Percentiles rank a stretch among this genome's conserved stretches.
phyloP scores from a whole-genome alignment of 2,888 invertebrate genomes.

The Acrobasis consociella region DNA sequence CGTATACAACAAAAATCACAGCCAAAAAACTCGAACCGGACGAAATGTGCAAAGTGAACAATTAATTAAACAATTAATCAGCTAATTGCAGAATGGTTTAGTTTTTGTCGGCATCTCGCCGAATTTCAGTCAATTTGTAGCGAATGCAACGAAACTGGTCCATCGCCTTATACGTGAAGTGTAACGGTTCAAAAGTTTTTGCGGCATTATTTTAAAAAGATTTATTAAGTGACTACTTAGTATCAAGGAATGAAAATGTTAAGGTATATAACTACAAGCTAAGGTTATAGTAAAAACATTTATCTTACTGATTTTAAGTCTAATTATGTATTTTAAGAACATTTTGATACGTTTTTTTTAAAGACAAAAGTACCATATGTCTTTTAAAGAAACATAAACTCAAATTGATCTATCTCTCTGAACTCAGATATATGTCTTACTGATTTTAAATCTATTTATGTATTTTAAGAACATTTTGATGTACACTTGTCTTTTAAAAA shows the following conservation, averaged over 20 bases:
- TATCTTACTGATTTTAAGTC: too few relatives aligned
- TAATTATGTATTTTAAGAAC: too few relatives aligned
- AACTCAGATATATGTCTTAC: too few relatives aligned
- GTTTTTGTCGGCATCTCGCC: constrained; percentile 58
- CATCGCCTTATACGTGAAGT: constrained; percentile 42
- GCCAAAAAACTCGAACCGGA: constrained; percentile 44
- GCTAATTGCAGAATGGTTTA: constrained; percentile 76
- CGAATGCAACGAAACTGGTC: constrained; percentile 43
- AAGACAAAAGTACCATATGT: too few relatives aligned
- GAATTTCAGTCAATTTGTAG: constrained; percentile 68
- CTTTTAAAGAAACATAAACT: too few relatives aligned
- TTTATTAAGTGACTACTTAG: constrained; percentile 10
- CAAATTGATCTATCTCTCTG: too few relatives aligned
- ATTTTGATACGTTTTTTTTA: too few relatives aligned
- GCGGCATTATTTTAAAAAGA: constrained; percentile 2
- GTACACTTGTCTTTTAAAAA: too few relatives aligned
- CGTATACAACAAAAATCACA: constrained; percentile 28
- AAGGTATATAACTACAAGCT: too few relatives aligned
- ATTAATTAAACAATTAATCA: constrained; percentile 83
- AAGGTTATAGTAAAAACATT: too few relatives aligned
- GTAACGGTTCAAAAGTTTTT: constrained; percentile 16
- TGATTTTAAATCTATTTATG: too few relatives aligned
- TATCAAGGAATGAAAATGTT: background rate
- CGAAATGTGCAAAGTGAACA: constrained; percentile 60
- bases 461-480: too few relatives aligned